Percentiles rank a stretch among this genome's conserved stretches.
Evolutionary conservation across 2,797 vertebrate genomes (phyloP).

Genomic region (Tenualosa ilisha): DNA sequence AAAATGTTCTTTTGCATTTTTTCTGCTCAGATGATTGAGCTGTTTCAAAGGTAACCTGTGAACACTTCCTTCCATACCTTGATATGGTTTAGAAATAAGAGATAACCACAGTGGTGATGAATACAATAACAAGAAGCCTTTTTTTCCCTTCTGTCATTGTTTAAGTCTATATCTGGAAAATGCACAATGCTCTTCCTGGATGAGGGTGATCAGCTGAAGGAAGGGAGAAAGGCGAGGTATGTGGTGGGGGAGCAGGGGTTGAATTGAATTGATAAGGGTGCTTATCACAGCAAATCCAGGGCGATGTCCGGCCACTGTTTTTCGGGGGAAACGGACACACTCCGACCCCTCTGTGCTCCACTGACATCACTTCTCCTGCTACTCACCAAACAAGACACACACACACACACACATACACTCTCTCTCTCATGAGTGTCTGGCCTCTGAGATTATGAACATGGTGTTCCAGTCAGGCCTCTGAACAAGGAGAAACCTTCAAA

Average conservation of each 20-base stretch:
- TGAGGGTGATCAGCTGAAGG: constrained; percentile 3
- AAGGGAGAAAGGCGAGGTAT: background rate
- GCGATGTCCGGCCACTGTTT: constrained; percentile 47
- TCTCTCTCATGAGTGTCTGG: background rate
- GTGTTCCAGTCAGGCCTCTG: background rate
- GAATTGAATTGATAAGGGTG: constrained; percentile 44
- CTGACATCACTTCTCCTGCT: constrained; percentile 23
- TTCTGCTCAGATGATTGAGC: background rate
- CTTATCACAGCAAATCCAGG: constrained; percentile 56
- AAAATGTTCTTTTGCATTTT: background rate
- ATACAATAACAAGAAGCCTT: background rate
- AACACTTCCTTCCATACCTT: background rate
- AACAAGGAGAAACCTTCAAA: background rate
- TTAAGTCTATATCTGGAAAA: constrained; percentile 11
- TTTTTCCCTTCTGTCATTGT: constrained; percentile 27
- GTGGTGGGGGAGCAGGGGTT: background rate
- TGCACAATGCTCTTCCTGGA: constrained; percentile 25
- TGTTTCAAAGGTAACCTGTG: background rate
- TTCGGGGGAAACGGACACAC: constrained; percentile 19
- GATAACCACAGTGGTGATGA: background rate
- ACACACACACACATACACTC: background rate
- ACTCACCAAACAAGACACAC: background rate
- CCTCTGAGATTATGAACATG: background rate
- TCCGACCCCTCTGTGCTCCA: background rate
- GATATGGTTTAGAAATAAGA: background rate